These are phyloP conservation scores for Drosophila miranda DNA, from an alignment of 1,140 invertebrate genomes.

Conservation along the genomic window DNA sequence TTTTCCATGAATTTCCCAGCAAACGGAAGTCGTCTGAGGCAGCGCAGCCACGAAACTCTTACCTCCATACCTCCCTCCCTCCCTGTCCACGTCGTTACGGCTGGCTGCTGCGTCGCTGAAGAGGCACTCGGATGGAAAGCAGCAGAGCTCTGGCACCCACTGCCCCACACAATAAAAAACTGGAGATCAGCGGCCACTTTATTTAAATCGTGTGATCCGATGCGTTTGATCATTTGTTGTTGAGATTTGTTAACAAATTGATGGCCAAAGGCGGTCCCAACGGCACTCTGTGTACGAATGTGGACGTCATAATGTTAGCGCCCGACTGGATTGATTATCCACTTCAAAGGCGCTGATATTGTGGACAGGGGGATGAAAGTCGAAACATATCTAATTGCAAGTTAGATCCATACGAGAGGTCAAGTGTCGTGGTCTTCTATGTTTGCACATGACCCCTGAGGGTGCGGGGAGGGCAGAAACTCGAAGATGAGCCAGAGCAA, in stretches of 20 bases:
- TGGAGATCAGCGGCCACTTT: conserved; percentile 42
- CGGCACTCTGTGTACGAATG: neutral
- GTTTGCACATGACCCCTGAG: conserved; percentile 16
- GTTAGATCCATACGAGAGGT: conserved; percentile 50
- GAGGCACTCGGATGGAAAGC: conserved; percentile 66
- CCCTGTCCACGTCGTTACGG: conserved; percentile 50
- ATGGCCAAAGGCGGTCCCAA: conserved; percentile 19
- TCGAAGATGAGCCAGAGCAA: conserved; percentile 41
- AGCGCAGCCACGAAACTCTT: too few relatives aligned
- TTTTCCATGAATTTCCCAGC: conserved; percentile 50
- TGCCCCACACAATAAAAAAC: too few relatives aligned
- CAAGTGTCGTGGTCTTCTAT: conserved; percentile 52
- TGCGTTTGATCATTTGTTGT: conserved; percentile 72
- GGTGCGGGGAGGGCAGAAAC: conserved; percentile 12
- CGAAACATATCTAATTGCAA: conserved; percentile 73
- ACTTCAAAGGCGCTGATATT: conserved; percentile 35
- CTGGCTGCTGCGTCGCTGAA: conserved; percentile 52
- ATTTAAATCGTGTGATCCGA: conserved; percentile 65
- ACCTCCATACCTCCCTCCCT: neutral
- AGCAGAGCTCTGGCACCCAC: conserved; percentile 22
- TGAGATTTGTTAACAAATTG: conserved; percentile 69
- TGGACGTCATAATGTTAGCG: conserved; percentile 41
- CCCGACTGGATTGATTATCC: conserved; percentile 17
- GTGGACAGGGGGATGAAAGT: neutral
- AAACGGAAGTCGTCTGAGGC: conserved; percentile 34